Conservation (phyloP, 2,888 invertebrate genomes). For the Drosophila ezoana region DNA sequence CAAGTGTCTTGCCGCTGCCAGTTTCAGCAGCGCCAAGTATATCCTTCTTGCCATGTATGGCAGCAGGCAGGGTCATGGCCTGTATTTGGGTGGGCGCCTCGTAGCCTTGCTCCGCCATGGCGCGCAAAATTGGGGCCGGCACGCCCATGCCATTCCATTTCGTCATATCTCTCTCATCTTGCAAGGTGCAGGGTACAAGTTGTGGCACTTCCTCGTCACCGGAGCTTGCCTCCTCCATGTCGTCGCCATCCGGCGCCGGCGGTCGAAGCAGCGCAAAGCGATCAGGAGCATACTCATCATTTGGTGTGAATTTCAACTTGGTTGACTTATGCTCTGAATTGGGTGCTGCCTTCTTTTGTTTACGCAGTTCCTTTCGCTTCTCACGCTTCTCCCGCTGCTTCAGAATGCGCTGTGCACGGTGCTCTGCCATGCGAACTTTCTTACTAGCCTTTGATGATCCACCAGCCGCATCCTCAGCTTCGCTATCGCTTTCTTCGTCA, state of each 20-base stretch:
- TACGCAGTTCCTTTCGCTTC: constrained; percentile 50
- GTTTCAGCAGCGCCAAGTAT: constrained; percentile 99
- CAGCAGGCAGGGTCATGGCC: constrained; percentile 91
- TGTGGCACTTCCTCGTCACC: constrained; percentile 51
- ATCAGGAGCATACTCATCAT: constrained; percentile 57
- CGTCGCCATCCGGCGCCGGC: constrained; percentile 50
- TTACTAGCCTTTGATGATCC: constrained; percentile 41
- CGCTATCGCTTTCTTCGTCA: constrained; percentile 41
- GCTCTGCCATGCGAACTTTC: constrained; percentile 71
- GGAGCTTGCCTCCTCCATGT: constrained; percentile 25
- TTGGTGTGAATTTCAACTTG: constrained; percentile 25
- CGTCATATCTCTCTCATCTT: constrained; percentile 64
- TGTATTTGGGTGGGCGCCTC: constrained; percentile 95
- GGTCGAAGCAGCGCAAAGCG: constrained; percentile 80
- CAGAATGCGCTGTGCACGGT: constrained; percentile 53
- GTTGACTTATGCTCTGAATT: constrained; percentile 2
- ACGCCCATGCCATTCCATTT: constrained; percentile 90
- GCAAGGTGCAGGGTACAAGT: constrained; percentile 6
- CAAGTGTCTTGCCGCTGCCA: constrained; percentile 99
- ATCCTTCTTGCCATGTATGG: constrained; percentile 94
- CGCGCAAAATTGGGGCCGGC: constrained; percentile 88
- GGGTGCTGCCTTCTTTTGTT: constrained; percentile 30
- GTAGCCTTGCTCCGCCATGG: constrained; percentile 91
- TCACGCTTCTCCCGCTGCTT: constrained; percentile 68
- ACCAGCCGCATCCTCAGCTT: constrained; percentile 27